A percentile compares a stretch with the other conserved stretches of the same genome.
phyloP scores from a whole-genome alignment of 2,888 invertebrate species.

The Acholoe squamosa region DNA sequence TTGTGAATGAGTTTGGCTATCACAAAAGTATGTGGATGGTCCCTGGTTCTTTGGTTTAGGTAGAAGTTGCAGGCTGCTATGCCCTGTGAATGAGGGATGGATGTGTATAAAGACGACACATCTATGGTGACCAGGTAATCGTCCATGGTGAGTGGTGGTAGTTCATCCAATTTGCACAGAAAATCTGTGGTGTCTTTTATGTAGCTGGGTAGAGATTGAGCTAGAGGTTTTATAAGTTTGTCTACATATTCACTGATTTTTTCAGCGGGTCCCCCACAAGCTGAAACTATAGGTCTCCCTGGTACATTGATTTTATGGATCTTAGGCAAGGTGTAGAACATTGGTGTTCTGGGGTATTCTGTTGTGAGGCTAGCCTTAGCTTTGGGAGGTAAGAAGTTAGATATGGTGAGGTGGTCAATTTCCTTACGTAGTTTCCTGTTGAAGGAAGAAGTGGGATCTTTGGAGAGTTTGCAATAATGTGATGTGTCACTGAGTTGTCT shows the following conservation, averaged over 20 bases:
- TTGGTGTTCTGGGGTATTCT: background rate
- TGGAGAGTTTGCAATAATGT: background rate
- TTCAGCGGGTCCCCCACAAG: background rate
- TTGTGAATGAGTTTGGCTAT: background rate
- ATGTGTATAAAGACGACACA: slow-evolving; percentile 13
- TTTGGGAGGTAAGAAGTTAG: background rate
- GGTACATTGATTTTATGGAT: background rate
- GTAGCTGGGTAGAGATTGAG: background rate
- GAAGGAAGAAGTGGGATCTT: too few species aligned
- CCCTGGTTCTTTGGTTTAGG: background rate
- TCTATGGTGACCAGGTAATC: background rate
- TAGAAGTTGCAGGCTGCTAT: background rate
- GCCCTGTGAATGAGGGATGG: background rate
- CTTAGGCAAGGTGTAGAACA: background rate
- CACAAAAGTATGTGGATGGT: background rate
- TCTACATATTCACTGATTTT: background rate
- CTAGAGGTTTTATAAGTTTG: background rate
- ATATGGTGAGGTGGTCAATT: background rate
- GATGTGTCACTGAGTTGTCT: background rate
- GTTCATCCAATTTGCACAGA: background rate
- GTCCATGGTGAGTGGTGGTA: background rate
- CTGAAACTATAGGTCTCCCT: slow-evolving; percentile 14
- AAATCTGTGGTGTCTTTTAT: background rate
- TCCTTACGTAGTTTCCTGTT: background rate
- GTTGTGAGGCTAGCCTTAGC: background rate